Conservation (phyloP, 1,140 invertebrate species). For the Zaprionus vittiger region DNA sequence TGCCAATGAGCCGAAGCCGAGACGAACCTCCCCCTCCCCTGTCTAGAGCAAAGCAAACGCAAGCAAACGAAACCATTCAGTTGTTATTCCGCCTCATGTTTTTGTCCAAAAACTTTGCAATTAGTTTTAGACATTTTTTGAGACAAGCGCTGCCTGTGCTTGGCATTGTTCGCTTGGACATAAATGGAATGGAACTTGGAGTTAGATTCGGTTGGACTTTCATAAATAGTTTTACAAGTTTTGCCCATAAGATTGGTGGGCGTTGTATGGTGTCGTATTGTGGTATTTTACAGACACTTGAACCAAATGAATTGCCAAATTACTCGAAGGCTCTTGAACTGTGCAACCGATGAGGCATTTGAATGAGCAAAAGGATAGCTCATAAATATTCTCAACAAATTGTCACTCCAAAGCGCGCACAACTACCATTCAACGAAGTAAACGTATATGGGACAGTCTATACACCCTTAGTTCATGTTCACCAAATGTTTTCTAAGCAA, state of each 20-base stretch:
- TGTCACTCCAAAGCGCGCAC: neutral
- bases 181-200: slow-evolving; percentile 5
- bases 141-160: slow-evolving; percentile 21
- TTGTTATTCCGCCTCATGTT: slow-evolving; percentile 40
- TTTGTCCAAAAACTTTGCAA: slow-evolving; percentile 58
- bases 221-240: slow-evolving; percentile 71
- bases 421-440: slow-evolving; percentile 1
- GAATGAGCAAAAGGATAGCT: slow-evolving; percentile 14
- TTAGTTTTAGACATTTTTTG: slow-evolving; percentile 58
- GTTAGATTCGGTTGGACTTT: slow-evolving; percentile 39
- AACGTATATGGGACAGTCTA: neutral
- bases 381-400: slow-evolving; percentile 29
- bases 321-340: slow-evolving; percentile 54
- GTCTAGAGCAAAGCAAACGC: slow-evolving; percentile 8
- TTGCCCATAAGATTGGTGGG: slow-evolving; percentile 31
- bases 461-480: slow-evolving; percentile 41
- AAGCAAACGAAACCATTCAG: slow-evolving; percentile 33
- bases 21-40: slow-evolving; percentile 2
- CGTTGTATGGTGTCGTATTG: slow-evolving; percentile 51
- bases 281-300: slow-evolving; percentile 56
- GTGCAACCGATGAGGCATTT: slow-evolving; percentile 35
- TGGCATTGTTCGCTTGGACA: slow-evolving; percentile 16
- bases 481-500: slow-evolving; percentile 78
- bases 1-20: neutral
- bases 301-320: slow-evolving; percentile 72